phyloP scores from a whole-genome alignment of 2,888 invertebrate genomes.

The Quadroppia sp. region DNA sequence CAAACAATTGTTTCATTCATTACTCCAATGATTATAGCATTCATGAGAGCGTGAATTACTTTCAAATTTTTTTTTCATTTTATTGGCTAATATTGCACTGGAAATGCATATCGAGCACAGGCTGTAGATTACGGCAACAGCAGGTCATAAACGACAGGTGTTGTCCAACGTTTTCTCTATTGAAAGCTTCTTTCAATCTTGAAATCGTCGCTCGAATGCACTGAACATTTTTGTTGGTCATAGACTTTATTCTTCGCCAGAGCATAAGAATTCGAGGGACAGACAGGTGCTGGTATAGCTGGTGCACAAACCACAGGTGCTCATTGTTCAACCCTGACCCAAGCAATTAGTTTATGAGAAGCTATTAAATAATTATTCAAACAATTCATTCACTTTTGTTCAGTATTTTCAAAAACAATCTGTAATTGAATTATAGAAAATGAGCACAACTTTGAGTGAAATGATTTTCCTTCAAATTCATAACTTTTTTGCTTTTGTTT shows the following conservation, averaged over 20 bases:
- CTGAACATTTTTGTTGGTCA: background rate
- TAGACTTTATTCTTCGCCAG: background rate
- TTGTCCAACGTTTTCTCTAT: background rate
- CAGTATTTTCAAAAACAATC: background rate
- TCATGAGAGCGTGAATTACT: conserved; percentile 32
- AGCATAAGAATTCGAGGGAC: background rate
- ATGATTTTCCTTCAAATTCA: background rate
- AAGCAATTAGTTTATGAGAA: background rate
- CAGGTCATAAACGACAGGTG: background rate
- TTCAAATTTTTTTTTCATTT: background rate
- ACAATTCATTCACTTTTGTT: background rate
- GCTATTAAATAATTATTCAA: background rate
- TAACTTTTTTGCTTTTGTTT: background rate
- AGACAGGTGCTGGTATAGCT: background rate
- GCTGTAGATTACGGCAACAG: background rate
- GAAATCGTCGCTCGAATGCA: background rate
- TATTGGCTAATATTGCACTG: background rate
- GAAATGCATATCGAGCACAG: background rate
- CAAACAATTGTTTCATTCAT: background rate
- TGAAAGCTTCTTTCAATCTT: background rate
- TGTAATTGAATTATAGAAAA: background rate
- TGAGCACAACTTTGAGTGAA: background rate
- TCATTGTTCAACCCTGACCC: too few species aligned
- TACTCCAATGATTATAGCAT: background rate
- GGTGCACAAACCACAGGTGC: background rate